phyloP scores from a whole-genome alignment of 2,797 vertebrate genomes.

The Smutsia temminckii region DNA sequence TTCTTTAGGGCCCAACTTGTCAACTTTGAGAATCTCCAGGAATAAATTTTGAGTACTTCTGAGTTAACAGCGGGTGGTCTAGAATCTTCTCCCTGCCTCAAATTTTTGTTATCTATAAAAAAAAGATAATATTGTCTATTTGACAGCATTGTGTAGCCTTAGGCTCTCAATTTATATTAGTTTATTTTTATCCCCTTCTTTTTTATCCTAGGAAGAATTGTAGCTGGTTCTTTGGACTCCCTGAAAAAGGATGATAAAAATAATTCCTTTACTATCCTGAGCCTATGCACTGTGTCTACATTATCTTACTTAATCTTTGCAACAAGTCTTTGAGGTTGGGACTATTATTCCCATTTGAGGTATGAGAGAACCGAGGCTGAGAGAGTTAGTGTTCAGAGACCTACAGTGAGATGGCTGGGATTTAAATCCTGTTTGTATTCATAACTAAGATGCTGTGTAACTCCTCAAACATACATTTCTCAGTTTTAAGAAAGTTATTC shows the following conservation, averaged over 20 bases:
- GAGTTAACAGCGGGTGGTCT: not conserved
- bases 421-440: not conserved
- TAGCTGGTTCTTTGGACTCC: not conserved
- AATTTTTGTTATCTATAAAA: not conserved
- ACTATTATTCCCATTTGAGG: not conserved
- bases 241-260: not conserved
- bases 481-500: not conserved
- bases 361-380: not conserved
- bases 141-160: not conserved
- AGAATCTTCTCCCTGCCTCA: not conserved
- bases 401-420: not conserved
- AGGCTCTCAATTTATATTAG: not conserved
- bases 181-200: not conserved
- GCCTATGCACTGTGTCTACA: not conserved
- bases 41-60: not conserved
- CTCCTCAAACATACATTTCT: not conserved
- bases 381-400: not conserved
- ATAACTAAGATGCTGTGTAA: not conserved
- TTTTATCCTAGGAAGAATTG: not conserved
- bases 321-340: not conserved
- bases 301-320: not conserved
- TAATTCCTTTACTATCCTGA: not conserved
- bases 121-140: slow-evolving; percentile 37
- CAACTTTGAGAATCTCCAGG: slow-evolving; percentile 44
- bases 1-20: slow-evolving; percentile 9